These are phyloP conservation scores for Mythimna vitellina DNA, from an alignment of 2,888 invertebrate species.

Conservation along the genomic window DNA sequence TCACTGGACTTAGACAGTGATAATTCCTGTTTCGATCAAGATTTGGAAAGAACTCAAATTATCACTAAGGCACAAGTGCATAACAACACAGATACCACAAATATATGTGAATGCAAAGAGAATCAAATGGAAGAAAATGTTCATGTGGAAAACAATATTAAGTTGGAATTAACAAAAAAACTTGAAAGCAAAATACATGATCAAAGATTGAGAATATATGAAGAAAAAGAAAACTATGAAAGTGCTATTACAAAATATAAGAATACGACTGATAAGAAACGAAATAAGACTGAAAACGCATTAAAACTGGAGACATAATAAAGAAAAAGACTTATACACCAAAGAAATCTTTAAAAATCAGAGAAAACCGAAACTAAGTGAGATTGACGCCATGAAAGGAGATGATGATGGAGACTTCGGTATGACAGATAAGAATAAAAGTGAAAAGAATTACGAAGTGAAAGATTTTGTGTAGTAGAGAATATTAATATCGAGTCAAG, in stretches of 20 bases:
- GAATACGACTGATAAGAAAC: conserved; percentile 1
- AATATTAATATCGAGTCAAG: conserved; percentile 16
- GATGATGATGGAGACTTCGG: conserved; percentile 5
- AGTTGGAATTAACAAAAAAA: neutral
- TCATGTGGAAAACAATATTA: neutral
- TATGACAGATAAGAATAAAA: conserved; percentile 6
- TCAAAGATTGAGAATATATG: conserved; percentile 4
- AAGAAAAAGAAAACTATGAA: conserved; percentile 4
- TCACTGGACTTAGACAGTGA: neutral
- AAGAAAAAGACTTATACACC: conserved; percentile 15
- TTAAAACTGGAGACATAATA: conserved; percentile 9
- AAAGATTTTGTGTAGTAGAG: conserved; percentile 16
- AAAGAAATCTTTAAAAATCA: conserved; percentile 11
- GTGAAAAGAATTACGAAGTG: conserved; percentile 13
- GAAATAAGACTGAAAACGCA: conserved; percentile 5
- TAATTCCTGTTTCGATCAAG: conserved; percentile 3
- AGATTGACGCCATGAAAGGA: neutral
- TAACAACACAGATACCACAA: neutral
- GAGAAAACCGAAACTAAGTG: conserved; percentile 7
- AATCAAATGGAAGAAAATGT: conserved; percentile 1
- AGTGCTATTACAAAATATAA: neutral
- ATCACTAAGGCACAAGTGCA: neutral
- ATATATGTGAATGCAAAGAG: neutral
- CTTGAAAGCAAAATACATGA: neutral
- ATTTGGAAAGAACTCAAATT: conserved; percentile 2